These are phyloP conservation scores for Acanthisitta chloris DNA, from an alignment of 2,113 vertebrate genomes.

Conservation along the genomic window DNA sequence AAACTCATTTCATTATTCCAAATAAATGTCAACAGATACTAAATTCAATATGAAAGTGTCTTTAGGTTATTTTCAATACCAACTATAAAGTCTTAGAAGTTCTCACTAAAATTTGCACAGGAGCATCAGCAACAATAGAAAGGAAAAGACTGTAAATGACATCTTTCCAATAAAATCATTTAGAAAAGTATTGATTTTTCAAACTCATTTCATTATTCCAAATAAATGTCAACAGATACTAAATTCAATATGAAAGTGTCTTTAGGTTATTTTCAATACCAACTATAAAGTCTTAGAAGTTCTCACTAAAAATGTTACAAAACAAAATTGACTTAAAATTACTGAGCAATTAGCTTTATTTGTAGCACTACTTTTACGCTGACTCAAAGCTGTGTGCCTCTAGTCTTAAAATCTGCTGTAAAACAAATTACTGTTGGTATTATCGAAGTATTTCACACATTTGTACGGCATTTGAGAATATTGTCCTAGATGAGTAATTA, in stretches of 20 bases:
- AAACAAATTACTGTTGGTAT: slow-evolving; percentile 72
- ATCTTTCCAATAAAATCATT: slow-evolving; percentile 35
- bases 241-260: slow-evolving; percentile 49
- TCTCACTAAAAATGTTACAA: slow-evolving; percentile 55
- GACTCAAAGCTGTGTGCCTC: slow-evolving; percentile 44
- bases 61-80: slow-evolving; percentile 18
- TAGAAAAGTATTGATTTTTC: slow-evolving; percentile 41
- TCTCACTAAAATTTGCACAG: slow-evolving; percentile 54
- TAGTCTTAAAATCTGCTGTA: slow-evolving; percentile 43
- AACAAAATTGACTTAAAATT: slow-evolving; percentile 57
- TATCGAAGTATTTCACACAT: slow-evolving; percentile 52
- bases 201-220: slow-evolving; percentile 40
- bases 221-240: slow-evolving; percentile 20
- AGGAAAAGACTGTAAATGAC: slow-evolving; percentile 15
- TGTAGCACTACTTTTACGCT: slow-evolving; percentile 43
- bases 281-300: slow-evolving; percentile 44
- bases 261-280: slow-evolving; percentile 18
- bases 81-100: slow-evolving; percentile 44
- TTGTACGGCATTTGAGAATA: slow-evolving; percentile 32
- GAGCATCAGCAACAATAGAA: slow-evolving; percentile 53
- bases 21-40: slow-evolving; percentile 20
- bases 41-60: slow-evolving; percentile 49
- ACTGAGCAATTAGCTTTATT: slow-evolving; percentile 38
- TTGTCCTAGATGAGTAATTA: slow-evolving; percentile 67
- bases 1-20: slow-evolving; percentile 43